phyloP scores from a whole-genome alignment of 2,113 vertebrate genomes.

The Brachyhypopomus occidentalis region DNA sequence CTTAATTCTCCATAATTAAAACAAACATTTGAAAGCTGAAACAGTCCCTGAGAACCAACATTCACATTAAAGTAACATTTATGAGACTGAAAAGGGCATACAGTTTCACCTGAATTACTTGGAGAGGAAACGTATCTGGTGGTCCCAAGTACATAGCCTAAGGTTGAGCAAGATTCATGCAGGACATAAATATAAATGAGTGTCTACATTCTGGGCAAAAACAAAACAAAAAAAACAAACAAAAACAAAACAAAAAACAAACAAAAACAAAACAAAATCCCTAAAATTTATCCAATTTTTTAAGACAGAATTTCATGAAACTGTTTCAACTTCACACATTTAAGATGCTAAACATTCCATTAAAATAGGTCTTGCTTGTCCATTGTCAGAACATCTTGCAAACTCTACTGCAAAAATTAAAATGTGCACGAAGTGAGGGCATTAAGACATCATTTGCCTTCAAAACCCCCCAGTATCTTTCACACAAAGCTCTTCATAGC shows the following conservation, averaged over 20 bases:
- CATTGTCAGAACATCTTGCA: neutral
- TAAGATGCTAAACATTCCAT: neutral
- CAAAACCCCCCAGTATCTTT: neutral
- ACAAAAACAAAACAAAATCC: neutral
- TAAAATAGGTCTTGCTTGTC: constrained; percentile 7
- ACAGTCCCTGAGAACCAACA: constrained; percentile 48
- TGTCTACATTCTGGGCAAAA: neutral
- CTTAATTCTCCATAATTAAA: neutral
- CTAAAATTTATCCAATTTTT: neutral
- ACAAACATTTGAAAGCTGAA: constrained; percentile 21
- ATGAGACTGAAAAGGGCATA: neutral
- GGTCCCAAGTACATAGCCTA: neutral
- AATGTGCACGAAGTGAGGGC: neutral
- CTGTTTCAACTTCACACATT: neutral
- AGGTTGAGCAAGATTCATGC: neutral
- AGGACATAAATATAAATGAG: neutral
- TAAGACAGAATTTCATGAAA: neutral
- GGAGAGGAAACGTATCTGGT: neutral
- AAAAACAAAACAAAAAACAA: neutral
- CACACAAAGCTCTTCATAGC: constrained; percentile 33
- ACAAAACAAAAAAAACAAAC: neutral
- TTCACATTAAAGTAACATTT: neutral
- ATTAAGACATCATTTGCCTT: constrained; percentile 8
- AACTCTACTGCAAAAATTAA: constrained; percentile 6
- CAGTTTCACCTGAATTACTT: neutral